Evolutionary conservation across 1,140 invertebrate species (phyloP).

Genomic region (Melitaea cinxia): DNA sequence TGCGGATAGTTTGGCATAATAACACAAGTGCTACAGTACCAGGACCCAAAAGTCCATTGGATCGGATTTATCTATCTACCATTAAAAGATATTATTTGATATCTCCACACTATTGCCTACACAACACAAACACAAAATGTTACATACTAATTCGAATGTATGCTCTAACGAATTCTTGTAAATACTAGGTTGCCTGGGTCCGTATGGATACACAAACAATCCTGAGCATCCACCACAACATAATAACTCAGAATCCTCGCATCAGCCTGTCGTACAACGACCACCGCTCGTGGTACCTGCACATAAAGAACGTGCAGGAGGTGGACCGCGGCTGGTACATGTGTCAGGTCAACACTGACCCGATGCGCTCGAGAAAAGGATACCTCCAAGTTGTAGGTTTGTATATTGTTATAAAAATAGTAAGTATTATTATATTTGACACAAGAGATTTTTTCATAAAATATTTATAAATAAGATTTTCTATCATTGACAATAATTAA

Average conservation of each 20-base stretch:
- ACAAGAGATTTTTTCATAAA: not conserved
- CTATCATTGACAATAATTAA: not conserved
- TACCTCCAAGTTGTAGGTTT: conserved; percentile 94
- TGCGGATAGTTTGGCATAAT: too few species aligned
- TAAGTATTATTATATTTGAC: not conserved
- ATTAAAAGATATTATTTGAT: too few species aligned
- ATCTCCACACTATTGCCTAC: too few species aligned
- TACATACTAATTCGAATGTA: too few species aligned
- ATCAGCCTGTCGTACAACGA: conserved; percentile 93
- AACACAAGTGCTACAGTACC: too few species aligned
- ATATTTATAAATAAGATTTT: not conserved
- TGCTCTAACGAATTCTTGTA: too few species aligned
- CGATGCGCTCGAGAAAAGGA: conserved; percentile 91
- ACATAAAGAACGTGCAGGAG: conserved; percentile 91
- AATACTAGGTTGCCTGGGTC: conserved; percentile 94
- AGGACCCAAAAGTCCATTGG: too few species aligned
- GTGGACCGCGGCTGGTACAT: conserved; percentile 92
- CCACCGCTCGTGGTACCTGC: conserved; percentile 93
- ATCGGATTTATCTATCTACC: too few species aligned
- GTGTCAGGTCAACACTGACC: conserved; percentile 93
- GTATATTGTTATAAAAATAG: conserved; percentile 39
- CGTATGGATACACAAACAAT: conserved; percentile 95
- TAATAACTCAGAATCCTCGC: conserved; percentile 93
- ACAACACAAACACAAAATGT: too few species aligned
- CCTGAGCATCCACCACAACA: conserved; percentile 93